These are phyloP conservation scores for Cheilinus undulatus DNA, from an alignment of 2,113 vertebrate genomes.

Conservation along the genomic window DNA sequence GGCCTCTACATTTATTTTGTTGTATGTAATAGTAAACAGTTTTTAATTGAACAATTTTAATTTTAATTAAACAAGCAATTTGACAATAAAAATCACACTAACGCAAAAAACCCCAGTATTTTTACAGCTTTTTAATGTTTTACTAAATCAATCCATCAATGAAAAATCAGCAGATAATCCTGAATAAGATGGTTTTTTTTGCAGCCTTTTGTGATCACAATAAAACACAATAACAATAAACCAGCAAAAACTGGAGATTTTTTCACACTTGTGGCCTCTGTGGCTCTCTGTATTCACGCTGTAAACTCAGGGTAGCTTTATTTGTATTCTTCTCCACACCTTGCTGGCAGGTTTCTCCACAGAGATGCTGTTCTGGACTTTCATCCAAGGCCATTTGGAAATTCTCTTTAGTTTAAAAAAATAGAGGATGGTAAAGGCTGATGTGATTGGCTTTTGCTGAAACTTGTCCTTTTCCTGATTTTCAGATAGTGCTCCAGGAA, in stretches of 20 bases:
- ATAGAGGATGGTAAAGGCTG: background rate
- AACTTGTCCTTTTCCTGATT: background rate
- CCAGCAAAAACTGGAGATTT: too few species aligned
- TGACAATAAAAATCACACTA: too few species aligned
- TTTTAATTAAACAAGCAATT: too few species aligned
- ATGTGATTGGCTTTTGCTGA: conserved; percentile 4
- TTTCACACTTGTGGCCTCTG: background rate
- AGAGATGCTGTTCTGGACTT: background rate
- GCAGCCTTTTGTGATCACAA: too few species aligned
- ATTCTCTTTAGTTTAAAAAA: conserved; percentile 11
- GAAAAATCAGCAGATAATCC: too few species aligned
- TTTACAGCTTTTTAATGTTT: too few species aligned
- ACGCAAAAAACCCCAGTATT: too few species aligned
- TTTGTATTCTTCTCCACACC: background rate
- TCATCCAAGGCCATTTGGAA: conserved; percentile 10
- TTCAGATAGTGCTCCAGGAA: background rate
- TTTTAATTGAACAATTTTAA: too few species aligned
- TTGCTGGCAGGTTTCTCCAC: background rate
- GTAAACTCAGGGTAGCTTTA: background rate
- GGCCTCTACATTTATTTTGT: too few species aligned
- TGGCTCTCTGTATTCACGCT: background rate
- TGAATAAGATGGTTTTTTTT: too few species aligned
- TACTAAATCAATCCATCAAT: too few species aligned
- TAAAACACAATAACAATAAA: background rate
- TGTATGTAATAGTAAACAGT: too few species aligned